Evolutionary conservation across 2,113 vertebrate genomes (phyloP), one percentile per base, ranked within the genome.

Genomic region (Pollimyrus isidori): DNA sequence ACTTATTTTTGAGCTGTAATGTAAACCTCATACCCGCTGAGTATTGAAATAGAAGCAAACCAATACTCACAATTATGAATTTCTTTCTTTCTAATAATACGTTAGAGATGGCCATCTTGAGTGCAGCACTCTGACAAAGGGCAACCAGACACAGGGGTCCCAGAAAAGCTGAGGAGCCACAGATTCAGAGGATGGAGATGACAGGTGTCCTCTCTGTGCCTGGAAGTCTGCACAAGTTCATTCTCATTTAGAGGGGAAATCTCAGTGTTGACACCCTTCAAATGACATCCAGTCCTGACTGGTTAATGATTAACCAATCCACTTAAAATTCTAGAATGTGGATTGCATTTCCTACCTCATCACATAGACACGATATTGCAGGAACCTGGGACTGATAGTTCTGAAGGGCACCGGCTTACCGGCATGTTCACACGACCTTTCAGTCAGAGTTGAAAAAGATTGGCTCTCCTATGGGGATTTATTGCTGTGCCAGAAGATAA

Each of bases 51-150:
- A 30, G 19, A 49, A 30, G 10, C 19, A 76, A n/a, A 35, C 58
- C 19, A 82, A 82, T 82, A 89, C 88, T 89, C 48, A 89, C 88
- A 56, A 89, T 80, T 52, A 89, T 89, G 6, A 39, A 11, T 89
- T 89, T 89, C 88, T 82, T 89, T 48, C 42, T 80, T 26, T 23
- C 23, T 39, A 17, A 30, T 17, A 76, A 13, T 48, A 52, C 35
- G 1, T 39, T 35, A 30, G 5, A 1, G 45, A 21, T 3, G 7
- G 11, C 48, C 88, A 89, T 89, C 17, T 4, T 50, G 45, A 21
- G n/a, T 3, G 48, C 52, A 30, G 42, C 39, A 48, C 30, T 45
- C 53, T 15, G 39, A n/a, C n/a, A 39, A 62, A 65, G n/a, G 2
- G 4, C 15, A 6, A 58, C 15, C 15, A 58, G 42, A 62, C 53